phyloP scores from a whole-genome alignment of 2,888 invertebrate species.

The Zelleria hepariella region DNA sequence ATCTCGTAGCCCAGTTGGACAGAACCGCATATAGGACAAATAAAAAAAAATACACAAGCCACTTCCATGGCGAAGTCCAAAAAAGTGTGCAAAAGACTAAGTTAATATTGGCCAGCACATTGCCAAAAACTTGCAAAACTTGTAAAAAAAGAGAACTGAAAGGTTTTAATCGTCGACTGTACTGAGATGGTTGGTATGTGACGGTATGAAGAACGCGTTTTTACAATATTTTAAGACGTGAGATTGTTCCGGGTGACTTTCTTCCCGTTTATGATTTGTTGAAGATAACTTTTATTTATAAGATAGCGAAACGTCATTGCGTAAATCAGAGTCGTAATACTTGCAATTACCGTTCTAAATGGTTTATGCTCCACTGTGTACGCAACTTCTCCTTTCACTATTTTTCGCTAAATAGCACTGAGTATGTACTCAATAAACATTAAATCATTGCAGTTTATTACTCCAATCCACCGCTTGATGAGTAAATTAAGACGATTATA shows the following conservation, averaged over 20 bases:
- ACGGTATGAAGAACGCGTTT: background rate
- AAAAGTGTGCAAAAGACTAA: no score
- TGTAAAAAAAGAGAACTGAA: background rate
- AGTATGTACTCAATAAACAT: background rate
- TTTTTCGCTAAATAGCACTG: background rate
- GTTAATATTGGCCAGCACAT: background rate
- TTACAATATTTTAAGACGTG: background rate
- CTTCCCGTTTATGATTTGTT: background rate
- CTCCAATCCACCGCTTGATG: background rate
- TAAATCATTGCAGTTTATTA: background rate
- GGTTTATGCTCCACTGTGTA: background rate
- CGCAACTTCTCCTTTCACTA: background rate
- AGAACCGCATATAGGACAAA: no score
- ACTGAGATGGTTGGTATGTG: background rate
- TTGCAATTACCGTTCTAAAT: background rate
- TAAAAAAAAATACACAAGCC: no score
- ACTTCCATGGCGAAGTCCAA: no score
- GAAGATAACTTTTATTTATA: background rate
- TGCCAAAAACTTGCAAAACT: no score
- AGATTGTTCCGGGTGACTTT: background rate
- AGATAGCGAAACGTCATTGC: background rate
- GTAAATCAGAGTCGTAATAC: background rate
- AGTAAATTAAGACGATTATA: background rate
- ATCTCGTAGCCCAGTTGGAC: no score
- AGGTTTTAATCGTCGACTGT: background rate